Percentiles rank a stretch among this genome's conserved stretches.
Conservation (phyloP, 2,797 vertebrate genomes). For the Gadopsis marmoratus region DNA sequence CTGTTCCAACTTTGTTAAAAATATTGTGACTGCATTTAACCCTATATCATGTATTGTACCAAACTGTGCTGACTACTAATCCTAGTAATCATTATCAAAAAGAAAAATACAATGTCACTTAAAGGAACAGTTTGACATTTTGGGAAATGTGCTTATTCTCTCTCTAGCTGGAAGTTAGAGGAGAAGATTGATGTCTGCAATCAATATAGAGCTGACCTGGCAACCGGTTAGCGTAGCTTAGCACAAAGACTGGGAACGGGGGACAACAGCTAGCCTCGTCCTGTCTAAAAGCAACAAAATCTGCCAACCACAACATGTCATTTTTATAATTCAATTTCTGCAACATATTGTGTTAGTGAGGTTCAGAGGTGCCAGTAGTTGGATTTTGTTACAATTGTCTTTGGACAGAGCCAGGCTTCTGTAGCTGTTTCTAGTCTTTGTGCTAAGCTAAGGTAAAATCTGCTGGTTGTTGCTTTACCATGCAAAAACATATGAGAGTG, state of each 20-base stretch:
- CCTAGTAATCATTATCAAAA: neutral
- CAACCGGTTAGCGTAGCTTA: neutral
- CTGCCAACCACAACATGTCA: neutral
- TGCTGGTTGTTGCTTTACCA: neutral
- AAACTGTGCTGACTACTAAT: neutral
- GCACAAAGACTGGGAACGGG: neutral
- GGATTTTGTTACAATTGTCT: neutral
- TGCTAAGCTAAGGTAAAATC: neutral
- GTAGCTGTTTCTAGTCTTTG: neutral
- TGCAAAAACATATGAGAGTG: neutral
- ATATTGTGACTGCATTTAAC: neutral
- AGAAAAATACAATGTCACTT: neutral
- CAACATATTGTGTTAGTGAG: neutral
- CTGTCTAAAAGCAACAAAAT: neutral
- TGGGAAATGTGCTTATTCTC: neutral
- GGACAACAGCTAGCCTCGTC: neutral
- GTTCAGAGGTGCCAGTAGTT: neutral
- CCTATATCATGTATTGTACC: neutral
- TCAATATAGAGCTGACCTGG: neutral
- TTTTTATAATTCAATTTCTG: neutral
- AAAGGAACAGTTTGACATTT: neutral
- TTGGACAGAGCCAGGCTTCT: neutral
- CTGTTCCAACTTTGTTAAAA: neutral
- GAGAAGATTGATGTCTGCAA: neutral
- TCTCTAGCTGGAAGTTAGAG: neutral